Percentiles rank a stretch among this genome's conserved stretches.
Conservation (phyloP, 2,888 invertebrate species). For the Penaeus monodon region DNA sequence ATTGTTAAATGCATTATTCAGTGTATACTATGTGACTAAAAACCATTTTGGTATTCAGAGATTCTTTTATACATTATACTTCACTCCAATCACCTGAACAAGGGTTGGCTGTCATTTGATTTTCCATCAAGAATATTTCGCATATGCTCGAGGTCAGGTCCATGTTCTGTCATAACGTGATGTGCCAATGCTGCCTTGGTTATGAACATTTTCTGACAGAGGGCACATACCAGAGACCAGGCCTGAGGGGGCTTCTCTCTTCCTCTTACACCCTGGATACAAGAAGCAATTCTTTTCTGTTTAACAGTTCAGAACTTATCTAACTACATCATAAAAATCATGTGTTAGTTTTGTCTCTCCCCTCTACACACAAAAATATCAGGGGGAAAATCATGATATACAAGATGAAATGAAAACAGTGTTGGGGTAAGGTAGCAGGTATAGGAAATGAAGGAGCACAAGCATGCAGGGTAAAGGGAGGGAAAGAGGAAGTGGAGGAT, state of each 20-base stretch:
- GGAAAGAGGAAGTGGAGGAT: too few relatives aligned
- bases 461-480: too few relatives aligned
- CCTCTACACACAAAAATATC: too few relatives aligned
- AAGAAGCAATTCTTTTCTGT: neutral
- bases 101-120: constrained; percentile 11
- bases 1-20: too few relatives aligned
- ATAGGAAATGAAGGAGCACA: too few relatives aligned
- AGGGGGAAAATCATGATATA: too few relatives aligned
- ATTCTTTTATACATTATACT: neutral
- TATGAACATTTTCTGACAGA: constrained; percentile 64
- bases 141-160: constrained; percentile 52
- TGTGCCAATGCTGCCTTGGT: constrained; percentile 63
- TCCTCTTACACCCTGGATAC: constrained; percentile 57
- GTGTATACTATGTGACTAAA: too few relatives aligned
- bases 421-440: too few relatives aligned
- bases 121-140: constrained; percentile 52
- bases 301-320: too few relatives aligned
- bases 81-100: constrained; percentile 44
- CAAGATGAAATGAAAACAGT: too few relatives aligned
- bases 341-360: too few relatives aligned
- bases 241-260: constrained; percentile 54
- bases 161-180: constrained; percentile 59
- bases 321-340: too few relatives aligned
- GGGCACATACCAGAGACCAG: constrained; percentile 61
- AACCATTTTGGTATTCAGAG: neutral